Conservation (phyloP, 2,888 invertebrate species). For the Eupeodes luniger region DNA sequence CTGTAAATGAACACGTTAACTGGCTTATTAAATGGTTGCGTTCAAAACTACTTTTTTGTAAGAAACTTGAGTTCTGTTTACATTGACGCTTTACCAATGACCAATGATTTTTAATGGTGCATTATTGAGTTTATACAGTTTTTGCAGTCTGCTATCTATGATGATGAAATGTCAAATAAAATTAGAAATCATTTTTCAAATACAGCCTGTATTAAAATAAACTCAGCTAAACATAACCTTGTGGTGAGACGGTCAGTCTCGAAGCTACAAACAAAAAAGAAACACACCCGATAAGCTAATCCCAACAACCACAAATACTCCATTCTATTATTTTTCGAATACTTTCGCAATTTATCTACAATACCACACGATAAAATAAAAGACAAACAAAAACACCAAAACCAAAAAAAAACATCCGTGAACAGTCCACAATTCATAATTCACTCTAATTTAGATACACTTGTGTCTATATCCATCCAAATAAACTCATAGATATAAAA, state of each 20-base stretch:
- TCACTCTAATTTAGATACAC: slow-evolving; percentile 57
- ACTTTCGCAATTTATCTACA: slow-evolving; percentile 37
- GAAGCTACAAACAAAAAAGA: not conserved
- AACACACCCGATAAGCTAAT: slow-evolving; percentile 18
- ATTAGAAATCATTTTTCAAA: too few species aligned
- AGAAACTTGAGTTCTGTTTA: too few species aligned
- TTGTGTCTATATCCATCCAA: not conserved
- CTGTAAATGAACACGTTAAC: too few species aligned
- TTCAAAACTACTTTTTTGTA: too few species aligned
- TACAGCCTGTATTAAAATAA: too few species aligned
- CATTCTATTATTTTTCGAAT: slow-evolving; percentile 52
- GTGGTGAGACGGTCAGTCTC: not conserved
- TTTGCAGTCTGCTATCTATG: too few species aligned
- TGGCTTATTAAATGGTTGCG: too few species aligned
- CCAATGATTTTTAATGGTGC: too few species aligned
- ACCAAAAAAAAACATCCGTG: slow-evolving; percentile 44
- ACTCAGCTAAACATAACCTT: not conserved
- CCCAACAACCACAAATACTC: slow-evolving; percentile 47
- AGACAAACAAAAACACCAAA: not conserved
- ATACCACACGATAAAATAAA: slow-evolving; percentile 23
- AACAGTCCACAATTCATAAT: slow-evolving; percentile 75
- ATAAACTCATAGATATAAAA: slow-evolving; percentile 43
- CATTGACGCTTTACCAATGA: too few species aligned
- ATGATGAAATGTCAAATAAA: too few species aligned
- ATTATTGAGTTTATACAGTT: too few species aligned